A percentile compares a stretch with the other conserved stretches of the same genome.
phyloP scores from a whole-genome alignment of 2,113 vertebrate genomes.

The Isichthys henryi region DNA sequence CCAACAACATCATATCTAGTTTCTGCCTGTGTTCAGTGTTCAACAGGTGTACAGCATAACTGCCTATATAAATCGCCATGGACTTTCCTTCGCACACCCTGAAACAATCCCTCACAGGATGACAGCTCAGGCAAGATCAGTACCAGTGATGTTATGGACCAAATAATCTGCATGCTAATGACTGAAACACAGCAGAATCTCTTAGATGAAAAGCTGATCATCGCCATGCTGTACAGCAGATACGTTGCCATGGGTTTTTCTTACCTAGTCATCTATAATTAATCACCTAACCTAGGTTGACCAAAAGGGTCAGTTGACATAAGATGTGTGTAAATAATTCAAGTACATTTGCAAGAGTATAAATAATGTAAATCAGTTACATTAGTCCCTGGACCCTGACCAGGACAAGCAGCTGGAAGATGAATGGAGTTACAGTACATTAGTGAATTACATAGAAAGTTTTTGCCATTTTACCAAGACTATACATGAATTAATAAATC shows the following conservation, averaged over 20 bases:
- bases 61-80: background rate
- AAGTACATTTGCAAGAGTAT: background rate
- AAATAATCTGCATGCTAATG: background rate
- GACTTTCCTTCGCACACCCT: background rate
- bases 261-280: background rate
- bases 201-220: background rate
- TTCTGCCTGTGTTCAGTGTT: background rate
- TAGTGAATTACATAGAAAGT: background rate
- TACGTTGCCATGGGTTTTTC: background rate
- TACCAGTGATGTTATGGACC: background rate
- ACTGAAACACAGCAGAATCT: background rate
- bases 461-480: background rate
- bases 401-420: background rate
- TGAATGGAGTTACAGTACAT: background rate
- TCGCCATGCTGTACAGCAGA: background rate
- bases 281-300: background rate
- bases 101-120: background rate
- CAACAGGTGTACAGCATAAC: background rate
- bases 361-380: slow-evolving; percentile 9
- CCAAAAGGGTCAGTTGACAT: slow-evolving; percentile 4
- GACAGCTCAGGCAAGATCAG: background rate
- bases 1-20: background rate
- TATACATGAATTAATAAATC: background rate
- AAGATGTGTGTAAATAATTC: background rate
- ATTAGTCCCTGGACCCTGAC: background rate